These are phyloP conservation scores for Zosterops pallidus DNA, from an alignment of 2,113 vertebrate genomes.

Conservation along the genomic window DNA sequence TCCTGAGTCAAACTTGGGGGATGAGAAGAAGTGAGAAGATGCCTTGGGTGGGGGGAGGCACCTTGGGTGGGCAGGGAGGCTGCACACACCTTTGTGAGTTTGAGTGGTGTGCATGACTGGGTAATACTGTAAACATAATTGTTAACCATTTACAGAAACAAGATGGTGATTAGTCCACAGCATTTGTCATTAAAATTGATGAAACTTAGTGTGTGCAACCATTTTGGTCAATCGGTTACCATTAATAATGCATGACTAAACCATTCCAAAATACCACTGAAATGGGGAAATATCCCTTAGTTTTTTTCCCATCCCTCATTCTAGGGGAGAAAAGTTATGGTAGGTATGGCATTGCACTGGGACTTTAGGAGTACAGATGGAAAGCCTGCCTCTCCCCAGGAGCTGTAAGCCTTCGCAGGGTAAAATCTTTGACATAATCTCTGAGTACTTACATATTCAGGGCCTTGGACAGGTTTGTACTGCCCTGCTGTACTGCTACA, in stretches of 20 bases:
- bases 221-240: neutral
- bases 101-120: neutral
- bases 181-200: neutral
- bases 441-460: neutral
- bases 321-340: neutral
- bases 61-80: neutral
- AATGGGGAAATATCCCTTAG: neutral
- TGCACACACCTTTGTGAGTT: neutral
- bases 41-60: neutral
- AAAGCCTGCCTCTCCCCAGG: neutral
- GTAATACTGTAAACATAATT: neutral
- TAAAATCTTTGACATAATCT: neutral
- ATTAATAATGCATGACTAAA: neutral
- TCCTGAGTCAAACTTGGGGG: neutral
- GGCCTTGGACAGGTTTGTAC: neutral
- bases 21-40: neutral
- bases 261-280: neutral
- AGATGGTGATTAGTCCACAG: neutral
- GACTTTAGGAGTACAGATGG: neutral
- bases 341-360: neutral
- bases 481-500: neutral
- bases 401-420: neutral
- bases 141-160: neutral
- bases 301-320: neutral
- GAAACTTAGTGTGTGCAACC: neutral